Percentiles rank a stretch among this genome's conserved stretches.
phyloP scores from a whole-genome alignment of 2,113 vertebrate species.

The Vanacampus margaritifer region DNA sequence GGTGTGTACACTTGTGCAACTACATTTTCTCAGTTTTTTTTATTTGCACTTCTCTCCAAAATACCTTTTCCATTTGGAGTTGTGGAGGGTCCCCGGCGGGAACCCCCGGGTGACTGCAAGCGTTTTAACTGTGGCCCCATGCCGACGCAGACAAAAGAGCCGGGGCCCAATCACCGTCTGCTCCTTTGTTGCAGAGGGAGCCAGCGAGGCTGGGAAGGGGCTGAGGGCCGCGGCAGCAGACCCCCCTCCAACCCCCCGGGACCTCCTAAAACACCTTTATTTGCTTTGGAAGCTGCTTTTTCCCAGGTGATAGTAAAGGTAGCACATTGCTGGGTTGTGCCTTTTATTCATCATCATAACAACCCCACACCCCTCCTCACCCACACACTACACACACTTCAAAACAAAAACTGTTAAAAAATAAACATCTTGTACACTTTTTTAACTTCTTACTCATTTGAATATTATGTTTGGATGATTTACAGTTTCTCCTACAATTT shows the following conservation, averaged over 20 bases:
- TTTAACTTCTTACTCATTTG: too few species aligned
- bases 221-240: conserved; percentile 42
- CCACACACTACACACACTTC: neutral
- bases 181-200: conserved; percentile 70
- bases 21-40: too few species aligned
- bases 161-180: conserved; percentile 66
- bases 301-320: conserved; percentile 59
- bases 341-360: neutral
- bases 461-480: too few species aligned
- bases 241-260: conserved; percentile 4
- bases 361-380: neutral
- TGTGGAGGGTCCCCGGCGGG: conserved; percentile 15
- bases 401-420: too few species aligned
- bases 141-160: conserved; percentile 67
- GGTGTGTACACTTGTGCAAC: too few species aligned
- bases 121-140: conserved; percentile 70
- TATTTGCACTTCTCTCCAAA: too few species aligned
- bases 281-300: conserved; percentile 52
- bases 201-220: conserved; percentile 53
- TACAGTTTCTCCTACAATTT: too few species aligned
- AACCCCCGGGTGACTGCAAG: conserved; percentile 60
- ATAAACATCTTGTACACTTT: too few species aligned
- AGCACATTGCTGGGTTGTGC: conserved; percentile 34
- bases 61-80: neutral
- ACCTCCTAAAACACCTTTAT: conserved; percentile 28